These are phyloP conservation scores for Rhyzopertha dominica DNA, from an alignment of 1,140 invertebrate species.

Conservation along the genomic window DNA sequence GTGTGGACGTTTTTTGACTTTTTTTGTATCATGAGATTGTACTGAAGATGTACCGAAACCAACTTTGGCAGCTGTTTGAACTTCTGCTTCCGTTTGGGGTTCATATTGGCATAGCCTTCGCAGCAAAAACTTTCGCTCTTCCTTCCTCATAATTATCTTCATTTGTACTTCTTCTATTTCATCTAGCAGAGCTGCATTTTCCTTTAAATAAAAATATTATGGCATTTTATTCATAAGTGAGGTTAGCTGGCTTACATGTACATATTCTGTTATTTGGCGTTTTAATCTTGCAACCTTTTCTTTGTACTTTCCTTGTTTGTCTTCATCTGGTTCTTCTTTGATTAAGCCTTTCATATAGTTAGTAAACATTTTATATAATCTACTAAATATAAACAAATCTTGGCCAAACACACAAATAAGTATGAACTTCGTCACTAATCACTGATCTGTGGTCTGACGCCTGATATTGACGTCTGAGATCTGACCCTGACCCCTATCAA, in stretches of 20 bases:
- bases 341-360: too few species aligned
- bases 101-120: slow-evolving; percentile 61
- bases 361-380: too few species aligned
- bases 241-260: slow-evolving; percentile 31
- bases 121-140: slow-evolving; percentile 69
- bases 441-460: too few species aligned
- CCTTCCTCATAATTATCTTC: slow-evolving; percentile 66
- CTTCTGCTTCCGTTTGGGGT: slow-evolving; percentile 52
- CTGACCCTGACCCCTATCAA: too few species aligned
- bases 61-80: slow-evolving; percentile 33
- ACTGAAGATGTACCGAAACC: slow-evolving; percentile 8
- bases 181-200: slow-evolving; percentile 77
- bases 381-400: too few species aligned
- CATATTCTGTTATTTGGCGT: slow-evolving; percentile 40
- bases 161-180: slow-evolving; percentile 73
- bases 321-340: too few species aligned
- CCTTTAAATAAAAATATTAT: slow-evolving; percentile 48
- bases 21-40: slow-evolving; percentile 23
- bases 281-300: slow-evolving; percentile 39
- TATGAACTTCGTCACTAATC: too few species aligned
- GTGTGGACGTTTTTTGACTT: slow-evolving; percentile 26
- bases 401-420: too few species aligned
- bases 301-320: slow-evolving; percentile 31
- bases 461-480: too few species aligned
- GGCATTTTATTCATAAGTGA: too few species aligned